A percentile compares a stretch with the other conserved stretches of the same genome.
phyloP scores from a whole-genome alignment of 2,113 vertebrate genomes.

The Hepsetus odoe region DNA sequence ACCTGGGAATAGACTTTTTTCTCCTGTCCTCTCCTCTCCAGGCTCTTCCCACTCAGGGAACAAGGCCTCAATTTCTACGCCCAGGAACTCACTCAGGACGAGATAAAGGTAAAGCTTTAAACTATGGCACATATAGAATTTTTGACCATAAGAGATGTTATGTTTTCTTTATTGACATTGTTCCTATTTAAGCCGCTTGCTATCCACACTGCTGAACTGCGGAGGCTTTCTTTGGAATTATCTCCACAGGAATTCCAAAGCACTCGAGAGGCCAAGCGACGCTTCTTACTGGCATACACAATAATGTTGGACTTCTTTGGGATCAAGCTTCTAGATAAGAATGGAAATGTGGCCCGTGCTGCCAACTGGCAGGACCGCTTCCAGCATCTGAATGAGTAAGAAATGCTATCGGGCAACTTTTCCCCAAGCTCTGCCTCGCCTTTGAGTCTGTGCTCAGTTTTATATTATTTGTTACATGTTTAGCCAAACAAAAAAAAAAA shows the following conservation, averaged over 20 bases:
- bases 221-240: slow-evolving; percentile 21
- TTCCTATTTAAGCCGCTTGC: neutral
- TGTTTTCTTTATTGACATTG: neutral
- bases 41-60: slow-evolving; percentile 96
- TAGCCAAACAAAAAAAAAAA: too few species aligned
- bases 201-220: too few species aligned
- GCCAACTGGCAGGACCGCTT: slow-evolving; percentile 94
- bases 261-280: slow-evolving; percentile 92
- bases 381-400: slow-evolving; percentile 97
- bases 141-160: neutral
- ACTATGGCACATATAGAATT: neutral
- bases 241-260: slow-evolving; percentile 92
- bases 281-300: slow-evolving; percentile 91
- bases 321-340: slow-evolving; percentile 92
- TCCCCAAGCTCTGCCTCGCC: neutral
- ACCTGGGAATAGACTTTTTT: too few species aligned
- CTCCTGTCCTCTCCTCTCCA: slow-evolving; percentile 61
- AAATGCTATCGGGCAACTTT: neutral
- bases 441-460: neutral
- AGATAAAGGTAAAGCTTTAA: slow-evolving; percentile 89
- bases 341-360: slow-evolving; percentile 87
- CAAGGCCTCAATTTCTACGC: slow-evolving; percentile 99
- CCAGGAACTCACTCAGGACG: slow-evolving; percentile 96
- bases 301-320: slow-evolving; percentile 99
- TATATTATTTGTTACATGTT: too few species aligned